Percentiles rank a stretch among this genome's conserved stretches.
Conservation (phyloP, 2,797 vertebrate genomes). For the Peromyscus attwateri region DNA sequence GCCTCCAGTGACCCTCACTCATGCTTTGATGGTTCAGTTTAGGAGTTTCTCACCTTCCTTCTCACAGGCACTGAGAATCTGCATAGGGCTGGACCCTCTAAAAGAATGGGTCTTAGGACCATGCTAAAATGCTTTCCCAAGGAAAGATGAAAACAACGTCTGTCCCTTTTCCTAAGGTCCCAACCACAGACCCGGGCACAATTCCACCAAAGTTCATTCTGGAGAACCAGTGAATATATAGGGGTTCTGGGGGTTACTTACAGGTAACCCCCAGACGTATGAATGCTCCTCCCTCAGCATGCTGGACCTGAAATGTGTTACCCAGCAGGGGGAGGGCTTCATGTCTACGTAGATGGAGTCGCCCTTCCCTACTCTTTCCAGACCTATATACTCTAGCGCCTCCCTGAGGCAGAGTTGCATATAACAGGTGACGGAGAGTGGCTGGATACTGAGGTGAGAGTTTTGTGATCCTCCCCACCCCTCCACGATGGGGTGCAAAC, state of each 20-base stretch:
- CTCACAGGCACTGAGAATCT: not conserved
- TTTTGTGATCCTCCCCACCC: not conserved
- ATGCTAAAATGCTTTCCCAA: not conserved
- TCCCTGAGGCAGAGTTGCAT: not conserved
- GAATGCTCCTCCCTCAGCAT: not conserved
- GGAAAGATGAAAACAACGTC: not conserved
- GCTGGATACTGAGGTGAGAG: not conserved
- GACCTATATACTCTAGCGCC: not conserved
- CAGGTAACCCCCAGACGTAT: not conserved
- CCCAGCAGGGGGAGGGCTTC: too few relatives aligned
- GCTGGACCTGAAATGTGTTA: not conserved
- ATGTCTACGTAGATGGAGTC: not conserved
- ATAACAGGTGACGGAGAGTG: not conserved
- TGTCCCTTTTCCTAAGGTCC: not conserved
- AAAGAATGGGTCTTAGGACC: not conserved
- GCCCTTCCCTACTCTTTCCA: not conserved
- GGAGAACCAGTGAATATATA: not conserved
- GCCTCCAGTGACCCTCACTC: not conserved
- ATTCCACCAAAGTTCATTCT: not conserved
- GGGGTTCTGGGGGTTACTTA: not conserved
- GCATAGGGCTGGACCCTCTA: not conserved
- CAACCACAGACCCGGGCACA: not conserved
- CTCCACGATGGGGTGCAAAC: not conserved
- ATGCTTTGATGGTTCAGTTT: not conserved
- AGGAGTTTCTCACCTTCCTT: not conserved